phyloP scores from a whole-genome alignment of 2,797 vertebrate genomes.

The Lacerta viridis region DNA sequence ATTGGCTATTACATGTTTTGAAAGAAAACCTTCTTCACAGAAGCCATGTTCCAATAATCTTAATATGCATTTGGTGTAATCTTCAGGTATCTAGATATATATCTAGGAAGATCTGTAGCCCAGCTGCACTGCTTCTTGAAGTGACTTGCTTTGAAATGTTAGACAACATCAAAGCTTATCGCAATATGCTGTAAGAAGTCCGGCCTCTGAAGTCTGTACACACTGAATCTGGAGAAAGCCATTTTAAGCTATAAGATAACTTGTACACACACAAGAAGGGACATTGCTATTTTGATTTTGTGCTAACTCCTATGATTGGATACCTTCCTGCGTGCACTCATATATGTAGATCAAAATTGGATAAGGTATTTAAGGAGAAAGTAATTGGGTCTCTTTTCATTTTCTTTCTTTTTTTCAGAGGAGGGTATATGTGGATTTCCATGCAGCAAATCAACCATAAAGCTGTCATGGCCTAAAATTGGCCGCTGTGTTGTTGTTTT shows the following conservation, averaged over 20 bases:
- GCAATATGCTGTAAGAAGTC: background rate
- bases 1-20: background rate
- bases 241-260: slow-evolving; percentile 11
- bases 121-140: background rate
- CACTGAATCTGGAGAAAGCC: background rate
- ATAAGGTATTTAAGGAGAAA: background rate
- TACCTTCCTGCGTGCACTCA: background rate
- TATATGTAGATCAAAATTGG: background rate
- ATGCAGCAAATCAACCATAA: too few species aligned
- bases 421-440: too few species aligned
- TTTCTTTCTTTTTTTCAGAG: too few species aligned
- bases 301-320: background rate
- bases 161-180: background rate
- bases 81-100: background rate
- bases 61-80: background rate
- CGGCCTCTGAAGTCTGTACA: background rate
- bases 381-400: too few species aligned
- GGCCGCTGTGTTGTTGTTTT: too few species aligned
- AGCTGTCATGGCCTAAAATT: too few species aligned
- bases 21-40: background rate
- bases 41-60: background rate
- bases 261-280: background rate
- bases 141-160: background rate
- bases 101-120: background rate
- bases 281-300: background rate